Base-by-base conservation (phyloP, 1,140 invertebrate species). In the Neoseiulus cucumeris region DNA sequence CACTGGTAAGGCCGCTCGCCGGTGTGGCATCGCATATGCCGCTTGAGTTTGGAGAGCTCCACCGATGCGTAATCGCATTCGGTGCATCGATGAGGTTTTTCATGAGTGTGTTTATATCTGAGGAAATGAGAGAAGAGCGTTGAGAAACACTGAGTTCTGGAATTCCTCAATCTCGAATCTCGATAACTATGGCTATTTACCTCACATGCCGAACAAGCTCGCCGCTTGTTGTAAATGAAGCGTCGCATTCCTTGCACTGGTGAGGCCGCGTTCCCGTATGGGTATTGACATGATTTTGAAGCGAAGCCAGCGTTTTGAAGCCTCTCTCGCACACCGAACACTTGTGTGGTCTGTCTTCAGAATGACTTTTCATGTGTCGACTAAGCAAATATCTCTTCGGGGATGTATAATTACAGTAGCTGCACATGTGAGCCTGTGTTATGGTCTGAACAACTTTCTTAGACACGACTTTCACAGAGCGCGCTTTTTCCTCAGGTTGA, bases 201-300 rank as follows among this genome's bases (percentile, higher is more conserved):
- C 91, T 81, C 5, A 94, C 87, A 74, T 97, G 92, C 33, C 92
- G 80, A 0, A 94, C 87, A 64, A 95, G 78, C 77, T 96, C 91
- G 68, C 91, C 91, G 64, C 90, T 94, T 1, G 93, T 97, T 0
- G 92, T 96, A 74, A 97, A 97, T 12, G 87, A 85, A 69, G 86
- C 86, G 9, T 90, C 87, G 76, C 93, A 97, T 73, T 81, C 87
- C 77, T 91, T 92, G 78, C 93, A 98, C 44, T 85, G 82, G 76
- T 96, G 91, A 0, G 93, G 93, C 72, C 94, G 90, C 7, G 87
- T 87, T 42, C 92, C 92, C 29, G 91, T 93, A 74, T 98, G 93
- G 66, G 91, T 96, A 75, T 96, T 96, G 1, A 93, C 84, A 75
- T 97, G 92, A 75, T 96, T 98, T 70, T 93, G 87, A 28, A 97